Evolutionary conservation across 2,888 invertebrate species (phyloP), one percentile per base, ranked within the genome.

Genomic region (Amorpha juglandis): DNA sequence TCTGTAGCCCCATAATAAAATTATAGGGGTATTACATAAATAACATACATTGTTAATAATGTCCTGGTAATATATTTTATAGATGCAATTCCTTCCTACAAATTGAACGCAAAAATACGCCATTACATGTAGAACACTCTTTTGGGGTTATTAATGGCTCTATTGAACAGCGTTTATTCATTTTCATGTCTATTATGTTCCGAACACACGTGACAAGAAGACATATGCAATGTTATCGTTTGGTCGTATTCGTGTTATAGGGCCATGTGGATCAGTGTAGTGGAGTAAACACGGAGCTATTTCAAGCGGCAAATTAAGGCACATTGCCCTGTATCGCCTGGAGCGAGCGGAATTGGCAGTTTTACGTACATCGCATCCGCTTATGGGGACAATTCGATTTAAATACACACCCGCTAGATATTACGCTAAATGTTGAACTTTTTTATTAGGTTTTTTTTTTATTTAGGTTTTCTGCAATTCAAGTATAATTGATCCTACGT

Each of bases 271-370:
- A 71, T 72, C 69, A 70, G 70, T 69, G 69, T 67, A 71, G 67
- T 65, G 69, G 55, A 72, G 72, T 76, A 74, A 75, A 74, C 74
- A 76, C 48, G 64, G 66, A 63, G 71, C 62, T 69, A 70, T 69
- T 70, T 75, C 74, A 70, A 62, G 74, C 72, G 70, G 67, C 35
- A 73, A 78, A 77, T 78, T 77, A 77, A 77, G 72, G 70, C 21
- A 55, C 47, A 64, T 33, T 47, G 45, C 55, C 35, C 53, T 12
- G 64, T 64, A 55, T 33, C 9, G 47, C 16, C 16, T 47, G 47
- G 33, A 65, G 64, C 64, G 64, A 42, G 42, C 58, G 12, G 42
- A 42, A 58, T 58, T 42, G 58, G 19, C 42, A 58, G 58, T 58
- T 58, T 58, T 42, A 58, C 19, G 58, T 58, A 58, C 42, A 58